Evolutionary conservation across 1,140 invertebrate genomes (phyloP).

Genomic region (Bombus soroeensis): DNA sequence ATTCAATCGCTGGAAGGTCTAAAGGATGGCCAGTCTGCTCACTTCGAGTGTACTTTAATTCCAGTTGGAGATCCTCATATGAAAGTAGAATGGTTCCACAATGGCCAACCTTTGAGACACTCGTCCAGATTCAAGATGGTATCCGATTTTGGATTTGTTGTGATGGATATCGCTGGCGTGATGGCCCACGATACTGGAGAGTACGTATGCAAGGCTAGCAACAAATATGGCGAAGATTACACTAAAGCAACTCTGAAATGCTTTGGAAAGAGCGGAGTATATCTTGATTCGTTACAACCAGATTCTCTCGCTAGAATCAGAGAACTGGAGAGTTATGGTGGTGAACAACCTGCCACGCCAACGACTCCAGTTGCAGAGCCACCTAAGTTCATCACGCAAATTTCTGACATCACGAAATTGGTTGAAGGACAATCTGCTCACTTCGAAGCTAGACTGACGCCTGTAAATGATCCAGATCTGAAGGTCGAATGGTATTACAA

Average conservation of each 20-base stretch:
- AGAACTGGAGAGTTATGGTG: conserved; percentile 91
- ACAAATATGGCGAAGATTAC: conserved; percentile 95
- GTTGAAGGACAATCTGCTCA: conserved; percentile 97
- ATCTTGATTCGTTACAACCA: conserved; percentile 96
- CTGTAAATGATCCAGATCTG: conserved; percentile 95
- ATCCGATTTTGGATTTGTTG: conserved; percentile 97
- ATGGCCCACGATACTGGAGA: conserved; percentile 97
- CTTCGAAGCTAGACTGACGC: conserved; percentile 95
- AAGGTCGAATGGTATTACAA: conserved; percentile 98
- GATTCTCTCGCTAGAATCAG: conserved; percentile 95
- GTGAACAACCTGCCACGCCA: conserved; percentile 85
- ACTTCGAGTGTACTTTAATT: conserved; percentile 95
- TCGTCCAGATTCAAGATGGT: conserved; percentile 96
- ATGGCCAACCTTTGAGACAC: conserved; percentile 93
- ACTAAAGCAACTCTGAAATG: conserved; percentile 92
- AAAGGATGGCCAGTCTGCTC: conserved; percentile 95
- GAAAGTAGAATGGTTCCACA: conserved; percentile 98
- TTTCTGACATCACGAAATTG: conserved; percentile 90
- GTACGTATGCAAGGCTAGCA: conserved; percentile 94
- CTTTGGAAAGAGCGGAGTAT: conserved; percentile 93
- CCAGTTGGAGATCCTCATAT: conserved; percentile 97
- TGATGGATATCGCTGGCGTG: conserved; percentile 96
- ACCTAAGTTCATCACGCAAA: conserved; percentile 95
- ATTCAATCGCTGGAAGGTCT: conserved; percentile 93
- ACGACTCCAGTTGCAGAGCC: conserved; percentile 89